phyloP scores from a whole-genome alignment of 2,888 invertebrate genomes.

The Chelonus formosanus region DNA sequence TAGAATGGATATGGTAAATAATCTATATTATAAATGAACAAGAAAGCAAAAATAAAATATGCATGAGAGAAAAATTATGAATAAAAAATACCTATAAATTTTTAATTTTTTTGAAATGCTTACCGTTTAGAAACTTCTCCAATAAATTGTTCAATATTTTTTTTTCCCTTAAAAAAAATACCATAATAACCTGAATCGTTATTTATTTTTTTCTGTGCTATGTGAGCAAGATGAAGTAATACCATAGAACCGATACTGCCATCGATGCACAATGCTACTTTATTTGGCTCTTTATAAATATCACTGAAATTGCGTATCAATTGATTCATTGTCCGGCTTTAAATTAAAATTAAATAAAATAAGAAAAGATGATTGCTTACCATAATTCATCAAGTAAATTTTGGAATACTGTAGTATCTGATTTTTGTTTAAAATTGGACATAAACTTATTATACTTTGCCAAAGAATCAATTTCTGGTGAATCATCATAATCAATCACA shows the following conservation, averaged over 20 bases:
- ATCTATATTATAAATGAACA: too few relatives aligned
- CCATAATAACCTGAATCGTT: slow-evolving; percentile 29
- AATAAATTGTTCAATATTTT: slow-evolving; percentile 31
- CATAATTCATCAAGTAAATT: slow-evolving; percentile 39
- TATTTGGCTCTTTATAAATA: slow-evolving; percentile 36
- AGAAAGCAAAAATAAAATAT: too few relatives aligned
- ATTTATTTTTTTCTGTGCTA: slow-evolving; percentile 25
- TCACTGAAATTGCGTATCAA: slow-evolving; percentile 27
- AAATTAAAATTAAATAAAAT: too few relatives aligned
- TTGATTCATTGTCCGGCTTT: too few relatives aligned
- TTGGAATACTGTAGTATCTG: slow-evolving; percentile 29
- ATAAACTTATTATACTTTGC: slow-evolving; percentile 43
- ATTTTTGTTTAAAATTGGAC: slow-evolving; percentile 17
- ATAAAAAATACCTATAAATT: too few relatives aligned
- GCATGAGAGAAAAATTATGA: too few relatives aligned
- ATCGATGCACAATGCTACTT: slow-evolving; percentile 48
- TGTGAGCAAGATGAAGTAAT: slow-evolving; percentile 49
- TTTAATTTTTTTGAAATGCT: neutral
- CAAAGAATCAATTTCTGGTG: slow-evolving; percentile 40
- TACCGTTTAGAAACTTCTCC: slow-evolving; percentile 40
- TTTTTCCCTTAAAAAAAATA: slow-evolving; percentile 34
- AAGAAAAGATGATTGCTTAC: slow-evolving; percentile 16
- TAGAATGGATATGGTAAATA: too few relatives aligned
- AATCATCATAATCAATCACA: slow-evolving; percentile 48
- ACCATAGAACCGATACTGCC: slow-evolving; percentile 47